These are phyloP conservation scores for Branchipolynoe longqiensis DNA, from an alignment of 2,888 invertebrate genomes.

Conservation along the genomic window DNA sequence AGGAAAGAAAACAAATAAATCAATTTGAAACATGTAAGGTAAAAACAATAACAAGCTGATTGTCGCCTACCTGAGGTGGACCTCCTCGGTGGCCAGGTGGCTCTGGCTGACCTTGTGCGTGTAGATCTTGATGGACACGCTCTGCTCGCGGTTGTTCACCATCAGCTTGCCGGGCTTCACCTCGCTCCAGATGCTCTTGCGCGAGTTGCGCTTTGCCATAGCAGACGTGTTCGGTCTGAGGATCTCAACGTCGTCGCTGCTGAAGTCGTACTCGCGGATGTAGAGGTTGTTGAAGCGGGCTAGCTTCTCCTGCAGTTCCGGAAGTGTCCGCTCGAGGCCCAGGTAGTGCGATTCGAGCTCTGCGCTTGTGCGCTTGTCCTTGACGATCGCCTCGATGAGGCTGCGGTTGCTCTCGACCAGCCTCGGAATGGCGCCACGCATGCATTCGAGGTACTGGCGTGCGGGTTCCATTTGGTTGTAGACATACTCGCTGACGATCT, in stretches of 20 bases:
- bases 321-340: conserved; percentile 56
- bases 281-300: conserved; percentile 61
- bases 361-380: conserved; percentile 61
- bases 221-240: conserved; percentile 12
- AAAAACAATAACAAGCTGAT: background rate
- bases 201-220: conserved; percentile 25
- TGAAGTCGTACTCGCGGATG: conserved; percentile 62
- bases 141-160: conserved; percentile 37
- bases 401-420: conserved; percentile 61
- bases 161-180: conserved; percentile 52
- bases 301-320: conserved; percentile 62
- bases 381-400: conserved; percentile 62
- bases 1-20: background rate
- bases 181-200: conserved; percentile 62
- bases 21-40: background rate
- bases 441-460: conserved; percentile 58
- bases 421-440: conserved; percentile 62
- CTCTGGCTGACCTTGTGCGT: conserved; percentile 56
- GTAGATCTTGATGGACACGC: conserved; percentile 61
- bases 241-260: conserved; percentile 55
- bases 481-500: conserved; percentile 62
- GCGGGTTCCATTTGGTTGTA: conserved; percentile 63
- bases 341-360: conserved; percentile 60
- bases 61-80: conserved; percentile 58
- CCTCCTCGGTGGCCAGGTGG: conserved; percentile 63